Evolutionary conservation across 2,888 invertebrate genomes (phyloP), one percentile per base, ranked within the genome.

Genomic region (Ichneumon xanthorius): DNA sequence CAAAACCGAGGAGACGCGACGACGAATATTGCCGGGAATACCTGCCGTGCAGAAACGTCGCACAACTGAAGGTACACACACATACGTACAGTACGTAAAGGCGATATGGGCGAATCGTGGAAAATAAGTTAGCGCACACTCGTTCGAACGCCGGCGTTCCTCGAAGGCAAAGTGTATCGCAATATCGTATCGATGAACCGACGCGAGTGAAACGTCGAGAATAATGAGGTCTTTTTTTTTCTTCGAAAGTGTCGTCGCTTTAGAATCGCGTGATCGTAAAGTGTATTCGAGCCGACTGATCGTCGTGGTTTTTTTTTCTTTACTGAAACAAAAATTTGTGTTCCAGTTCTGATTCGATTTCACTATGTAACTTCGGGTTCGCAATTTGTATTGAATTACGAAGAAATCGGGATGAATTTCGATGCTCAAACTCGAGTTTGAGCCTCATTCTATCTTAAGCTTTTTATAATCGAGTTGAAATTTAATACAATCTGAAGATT

Each of bases 11-110:
- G 7, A 30, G 40, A 55, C 50, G 4, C 14, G 26, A 48, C n/a
- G 48, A 5, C 68, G 77, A 53, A 77, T 68, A 77, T 77, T 77
- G 77, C 40, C 40, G 26, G 3, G 55, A 40, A 45, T 40, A 68
- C 67, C 55, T 22, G 40, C 26, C 67, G 16, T 55, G 55, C 33
- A 16, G 55, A 37, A 55, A 67, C 19, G 19, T n/a, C 40, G 30
- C 40, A 77, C n/a, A 7, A 40, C 30, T 6, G 58, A 58, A 77
- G 77, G 77, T 76, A 65, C 33, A 22, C 16, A 48, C 45, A 55
- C 50, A 65, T n/a, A 77, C 26, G 40, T n/a, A 19, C 37, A 40
- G 9, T 4, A 53, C 26, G 11, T 72, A 58, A 58, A 61, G 45
- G 45, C 61, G 5, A 2, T 73, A 30, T n/a, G 61, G 45, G 37